Percentiles rank a stretch among this genome's conserved stretches.
Evolutionary conservation across 2,797 vertebrate species (phyloP).

Genomic region (Toxotes lorentzi): DNA sequence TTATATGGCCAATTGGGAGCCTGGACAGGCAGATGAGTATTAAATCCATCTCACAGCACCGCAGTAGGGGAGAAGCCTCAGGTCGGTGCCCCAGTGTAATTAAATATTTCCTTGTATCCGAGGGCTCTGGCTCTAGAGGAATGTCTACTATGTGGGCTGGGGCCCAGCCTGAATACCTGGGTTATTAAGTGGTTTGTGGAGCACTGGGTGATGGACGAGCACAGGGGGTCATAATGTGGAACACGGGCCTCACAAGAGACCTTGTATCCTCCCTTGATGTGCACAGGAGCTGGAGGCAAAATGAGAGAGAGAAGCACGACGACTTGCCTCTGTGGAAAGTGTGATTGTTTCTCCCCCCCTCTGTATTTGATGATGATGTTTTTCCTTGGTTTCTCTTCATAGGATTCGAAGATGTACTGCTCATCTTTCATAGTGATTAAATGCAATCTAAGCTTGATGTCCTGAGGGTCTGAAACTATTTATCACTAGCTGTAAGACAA

Average conservation of each 20-base stretch:
- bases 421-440: conserved; percentile 11
- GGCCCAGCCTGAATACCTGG: conserved; percentile 45
- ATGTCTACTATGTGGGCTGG: conserved; percentile 66
- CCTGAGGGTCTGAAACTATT: conserved; percentile 1
- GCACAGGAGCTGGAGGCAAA: conserved; percentile 34
- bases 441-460: conserved; percentile 1
- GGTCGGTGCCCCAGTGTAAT: conserved; percentile 52
- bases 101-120: conserved; percentile 68
- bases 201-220: conserved; percentile 57
- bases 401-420: conserved; percentile 6
- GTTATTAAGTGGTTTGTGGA: conserved; percentile 58
- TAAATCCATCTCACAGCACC: conserved; percentile 30
- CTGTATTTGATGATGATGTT: conserved; percentile 26
- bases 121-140: conserved; percentile 63
- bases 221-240: conserved; percentile 43
- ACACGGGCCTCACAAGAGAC: conserved; percentile 43
- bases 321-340: conserved; percentile 10
- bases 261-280: conserved; percentile 31
- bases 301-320: conserved; percentile 29
- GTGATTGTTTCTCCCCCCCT: conserved; percentile 37
- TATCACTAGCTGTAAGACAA: neutral
- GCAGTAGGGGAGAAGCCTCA: conserved; percentile 33
- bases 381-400: conserved; percentile 20
- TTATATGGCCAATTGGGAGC: conserved; percentile 16
- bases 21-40: conserved; percentile 11